Evolutionary conservation across 1,140 invertebrate species (phyloP).

Genomic region (Anastatus disparis): DNA sequence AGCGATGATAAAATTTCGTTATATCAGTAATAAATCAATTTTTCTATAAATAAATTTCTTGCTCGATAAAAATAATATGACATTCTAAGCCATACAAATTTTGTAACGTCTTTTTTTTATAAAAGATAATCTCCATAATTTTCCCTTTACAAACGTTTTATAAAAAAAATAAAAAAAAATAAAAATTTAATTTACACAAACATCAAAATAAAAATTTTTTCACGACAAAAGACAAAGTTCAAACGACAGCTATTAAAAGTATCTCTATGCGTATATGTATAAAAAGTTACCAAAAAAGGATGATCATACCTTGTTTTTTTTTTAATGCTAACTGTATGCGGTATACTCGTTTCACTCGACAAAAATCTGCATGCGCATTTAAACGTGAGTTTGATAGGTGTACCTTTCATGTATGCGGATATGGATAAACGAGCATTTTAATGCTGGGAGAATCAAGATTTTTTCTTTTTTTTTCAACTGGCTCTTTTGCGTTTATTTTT

Average conservation of each 20-base stretch:
- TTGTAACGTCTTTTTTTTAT: too few relatives aligned
- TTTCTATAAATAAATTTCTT: background rate
- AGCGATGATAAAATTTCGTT: too few relatives aligned
- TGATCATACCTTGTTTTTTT: too few relatives aligned
- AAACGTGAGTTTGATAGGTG: slow-evolving; percentile 44
- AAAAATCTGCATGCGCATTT: slow-evolving; percentile 34
- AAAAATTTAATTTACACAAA: too few relatives aligned
- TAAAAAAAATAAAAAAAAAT: too few relatives aligned
- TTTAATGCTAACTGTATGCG: too few relatives aligned
- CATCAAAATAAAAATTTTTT: slow-evolving; percentile 17
- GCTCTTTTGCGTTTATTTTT: too few relatives aligned
- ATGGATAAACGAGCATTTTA: slow-evolving; percentile 31
- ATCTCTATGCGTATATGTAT: background rate
- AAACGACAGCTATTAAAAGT: slow-evolving; percentile 1
- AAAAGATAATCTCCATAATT: too few relatives aligned
- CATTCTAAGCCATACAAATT: too few relatives aligned
- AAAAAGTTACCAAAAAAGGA: slow-evolving; percentile 13
- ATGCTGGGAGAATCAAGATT: slow-evolving; percentile 29
- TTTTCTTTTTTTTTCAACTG: too few relatives aligned
- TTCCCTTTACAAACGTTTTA: too few relatives aligned
- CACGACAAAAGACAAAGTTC: background rate
- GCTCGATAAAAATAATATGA: background rate
- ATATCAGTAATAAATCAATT: background rate
- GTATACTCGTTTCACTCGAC: slow-evolving; percentile 6
- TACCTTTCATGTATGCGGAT: background rate